Base-by-base conservation (phyloP, 1,140 invertebrate genomes). In the Rhagoletis pomonella region DNA sequence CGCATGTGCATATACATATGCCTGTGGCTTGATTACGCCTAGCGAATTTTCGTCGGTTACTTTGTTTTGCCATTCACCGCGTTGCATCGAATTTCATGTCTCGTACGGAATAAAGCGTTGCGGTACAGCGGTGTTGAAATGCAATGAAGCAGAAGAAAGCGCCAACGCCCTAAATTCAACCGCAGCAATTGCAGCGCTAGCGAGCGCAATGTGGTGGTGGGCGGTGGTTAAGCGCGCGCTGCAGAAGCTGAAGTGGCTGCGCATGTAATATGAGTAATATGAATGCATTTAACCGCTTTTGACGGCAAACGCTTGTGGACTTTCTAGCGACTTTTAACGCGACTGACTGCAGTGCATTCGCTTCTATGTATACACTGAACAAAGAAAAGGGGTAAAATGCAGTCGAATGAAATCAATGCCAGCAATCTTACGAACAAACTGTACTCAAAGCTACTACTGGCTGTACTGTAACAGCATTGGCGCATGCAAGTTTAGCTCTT, bases 121-220 rank as follows among this genome's bases (percentile, higher is more conserved):
- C 5, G 5, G 47, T 42, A 14, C 12, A 17, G 65, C 65, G 4
- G 39, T 42, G 19, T 65, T 65, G 39, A 73, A 12, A 73, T 44
- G 73, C 73, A 81, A 81, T 81, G 73, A 81, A 58, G 73, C 73
- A 81, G 73, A 81, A 55, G 73, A 81, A 81, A 81, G 73, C 73
- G 73, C 47, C 73, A 81, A 81, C 73, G 73, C 73, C 73, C 73
- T 81, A 81, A 81, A 81, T 81, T 81, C 73, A 81, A 81, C 73
- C 73, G 73, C 69, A 73, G 29, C 29, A 29, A 69, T 12, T 14
- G 65, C 65, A 17, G 4, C 44, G 42, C 5, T 47, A 6, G 67
- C 44, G 67, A 47, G 12, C 19, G 6, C 17, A 6, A 0, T 65
- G 17, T n/a, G 5, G 65, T 42, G 19, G 64, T 67, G 64, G 10